phyloP scores from a whole-genome alignment of 2,797 vertebrate species.

The Paratrypauchen microcephalus region DNA sequence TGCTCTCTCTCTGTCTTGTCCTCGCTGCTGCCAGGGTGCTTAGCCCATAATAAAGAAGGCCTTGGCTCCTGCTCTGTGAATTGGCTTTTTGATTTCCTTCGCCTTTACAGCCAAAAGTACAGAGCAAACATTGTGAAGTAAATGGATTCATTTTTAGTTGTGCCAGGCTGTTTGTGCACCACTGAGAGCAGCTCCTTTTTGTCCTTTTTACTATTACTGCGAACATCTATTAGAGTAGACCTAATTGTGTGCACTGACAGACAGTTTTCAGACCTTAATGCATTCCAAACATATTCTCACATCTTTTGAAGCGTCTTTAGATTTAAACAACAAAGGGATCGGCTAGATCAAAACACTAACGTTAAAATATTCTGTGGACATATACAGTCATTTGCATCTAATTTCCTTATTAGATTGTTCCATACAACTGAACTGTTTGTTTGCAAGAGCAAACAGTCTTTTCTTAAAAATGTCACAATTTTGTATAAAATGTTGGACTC shows the following conservation, averaged over 20 bases:
- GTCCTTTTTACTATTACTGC: conserved; percentile 68
- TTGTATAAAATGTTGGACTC: not conserved
- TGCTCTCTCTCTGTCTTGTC: conserved; percentile 62
- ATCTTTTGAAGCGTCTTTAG: conserved; percentile 70
- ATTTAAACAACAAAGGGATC: conserved; percentile 60
- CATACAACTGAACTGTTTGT: conserved; percentile 20
- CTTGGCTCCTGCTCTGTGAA: conserved; percentile 75
- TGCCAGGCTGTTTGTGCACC: conserved; percentile 69
- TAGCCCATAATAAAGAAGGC: conserved; percentile 73
- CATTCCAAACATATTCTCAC: conserved; percentile 77
- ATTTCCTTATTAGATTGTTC: conserved; percentile 61
- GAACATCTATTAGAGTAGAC: conserved; percentile 75
- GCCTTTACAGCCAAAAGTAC: conserved; percentile 79
- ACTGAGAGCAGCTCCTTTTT: conserved; percentile 73
- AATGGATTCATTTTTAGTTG: conserved; percentile 84
- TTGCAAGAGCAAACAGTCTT: conserved; percentile 25
- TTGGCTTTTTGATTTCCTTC: conserved; percentile 64
- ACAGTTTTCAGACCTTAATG: conserved; percentile 71
- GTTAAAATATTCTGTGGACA: conserved; percentile 58
- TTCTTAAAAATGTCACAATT: not conserved
- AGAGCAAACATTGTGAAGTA: conserved; percentile 81
- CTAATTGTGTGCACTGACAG: conserved; percentile 75
- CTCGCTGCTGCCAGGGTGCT: conserved; percentile 73
- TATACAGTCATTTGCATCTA: conserved; percentile 67
- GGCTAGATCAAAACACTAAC: conserved; percentile 63